A percentile compares a stretch with the other conserved stretches of the same genome.
phyloP scores from a whole-genome alignment of 2,113 vertebrate species.

The Chascanopsetta lugubris region DNA sequence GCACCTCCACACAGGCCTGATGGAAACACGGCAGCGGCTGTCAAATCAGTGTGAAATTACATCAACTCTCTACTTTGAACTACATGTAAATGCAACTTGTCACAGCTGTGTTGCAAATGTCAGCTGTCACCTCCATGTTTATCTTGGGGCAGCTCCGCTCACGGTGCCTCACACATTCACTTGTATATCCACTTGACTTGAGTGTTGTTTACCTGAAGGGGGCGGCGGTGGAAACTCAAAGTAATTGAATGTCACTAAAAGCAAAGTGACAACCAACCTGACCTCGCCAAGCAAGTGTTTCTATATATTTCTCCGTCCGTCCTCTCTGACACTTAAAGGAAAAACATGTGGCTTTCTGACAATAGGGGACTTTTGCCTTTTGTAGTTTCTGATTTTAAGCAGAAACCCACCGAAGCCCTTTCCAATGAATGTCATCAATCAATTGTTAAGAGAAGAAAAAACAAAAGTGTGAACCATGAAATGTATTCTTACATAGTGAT shows the following conservation, averaged over 20 bases:
- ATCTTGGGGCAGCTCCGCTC: constrained; percentile 32
- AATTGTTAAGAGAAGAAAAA: no score
- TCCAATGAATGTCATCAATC: no score
- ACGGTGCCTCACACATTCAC: constrained; percentile 18
- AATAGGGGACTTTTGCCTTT: neutral
- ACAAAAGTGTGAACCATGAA: no score
- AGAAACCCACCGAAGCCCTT: no score
- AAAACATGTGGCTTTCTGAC: neutral
- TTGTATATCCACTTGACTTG: constrained; percentile 27
- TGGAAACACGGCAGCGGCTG: constrained; percentile 49
- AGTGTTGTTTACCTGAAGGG: constrained; percentile 38
- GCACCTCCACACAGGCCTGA: constrained; percentile 36
- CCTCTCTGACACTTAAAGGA: neutral
- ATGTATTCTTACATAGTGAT: no score
- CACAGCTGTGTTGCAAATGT: constrained; percentile 61
- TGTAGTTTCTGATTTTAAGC: no score
- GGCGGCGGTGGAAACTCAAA: constrained; percentile 6
- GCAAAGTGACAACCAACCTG: constrained; percentile 22
- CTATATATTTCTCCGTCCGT: neutral
- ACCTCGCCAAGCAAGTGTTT: constrained; percentile 4
- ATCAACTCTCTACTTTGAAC: constrained; percentile 64
- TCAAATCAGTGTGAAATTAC: constrained; percentile 75
- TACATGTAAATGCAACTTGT: constrained; percentile 70
- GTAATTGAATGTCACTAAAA: constrained; percentile 26
- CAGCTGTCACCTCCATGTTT: constrained; percentile 66